Conservation (phyloP, 2,888 invertebrate genomes). For the Hemithea aestivaria region DNA sequence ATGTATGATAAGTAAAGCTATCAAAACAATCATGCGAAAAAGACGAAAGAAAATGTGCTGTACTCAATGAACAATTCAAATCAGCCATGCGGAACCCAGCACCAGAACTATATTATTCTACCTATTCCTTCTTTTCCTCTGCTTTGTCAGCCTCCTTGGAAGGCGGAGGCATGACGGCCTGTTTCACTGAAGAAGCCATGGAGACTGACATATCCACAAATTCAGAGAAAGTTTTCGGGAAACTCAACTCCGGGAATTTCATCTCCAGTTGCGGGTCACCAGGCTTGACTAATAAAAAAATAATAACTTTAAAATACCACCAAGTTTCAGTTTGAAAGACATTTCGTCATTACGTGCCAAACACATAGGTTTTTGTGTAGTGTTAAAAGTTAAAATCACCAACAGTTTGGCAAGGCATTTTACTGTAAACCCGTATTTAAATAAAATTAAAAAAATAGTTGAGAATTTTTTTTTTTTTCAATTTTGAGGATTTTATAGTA, state of each 20-base stretch:
- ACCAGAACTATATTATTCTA: slow-evolving; percentile 33
- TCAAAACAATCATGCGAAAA: slow-evolving; percentile 13
- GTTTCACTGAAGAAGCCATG: slow-evolving; percentile 61
- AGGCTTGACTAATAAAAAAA: slow-evolving; percentile 79
- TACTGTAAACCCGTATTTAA: no score
- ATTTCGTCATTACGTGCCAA: no score
- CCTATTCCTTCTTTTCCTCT: slow-evolving; percentile 63
- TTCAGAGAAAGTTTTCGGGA: slow-evolving; percentile 81
- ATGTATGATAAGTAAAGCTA: neutral
- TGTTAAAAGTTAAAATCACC: no score
- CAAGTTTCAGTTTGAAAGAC: no score
- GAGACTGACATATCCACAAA: slow-evolving; percentile 65
- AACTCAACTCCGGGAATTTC: slow-evolving; percentile 78
- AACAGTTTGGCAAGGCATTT: no score
- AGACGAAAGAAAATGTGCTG: slow-evolving; percentile 17
- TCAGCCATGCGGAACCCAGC: slow-evolving; percentile 24
- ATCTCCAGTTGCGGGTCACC: slow-evolving; percentile 82
- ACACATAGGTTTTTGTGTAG: no score
- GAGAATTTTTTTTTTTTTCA: no score
- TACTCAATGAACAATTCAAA: slow-evolving; percentile 16
- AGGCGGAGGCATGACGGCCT: slow-evolving; percentile 71
- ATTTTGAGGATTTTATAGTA: no score
- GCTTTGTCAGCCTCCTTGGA: slow-evolving; percentile 50
- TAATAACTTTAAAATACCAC: slow-evolving; percentile 4
- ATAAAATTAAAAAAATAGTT: no score